Conservation (phyloP, 2,797 vertebrate genomes). For the Fistularia tabacaria region DNA sequence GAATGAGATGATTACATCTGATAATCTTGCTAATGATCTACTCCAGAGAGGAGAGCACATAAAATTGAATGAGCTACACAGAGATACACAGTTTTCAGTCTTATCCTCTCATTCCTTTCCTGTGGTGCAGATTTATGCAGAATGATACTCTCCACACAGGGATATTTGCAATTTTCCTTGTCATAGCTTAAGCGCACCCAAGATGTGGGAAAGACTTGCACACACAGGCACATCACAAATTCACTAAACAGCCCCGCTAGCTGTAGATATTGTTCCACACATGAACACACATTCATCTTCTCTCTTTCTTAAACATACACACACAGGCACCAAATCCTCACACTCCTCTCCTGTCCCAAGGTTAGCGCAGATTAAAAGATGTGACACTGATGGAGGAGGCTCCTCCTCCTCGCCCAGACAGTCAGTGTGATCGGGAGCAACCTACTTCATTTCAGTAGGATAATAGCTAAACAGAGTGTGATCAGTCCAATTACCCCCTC, state of each 20-base stretch:
- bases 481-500: slow-evolving; percentile 74
- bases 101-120: slow-evolving; percentile 39
- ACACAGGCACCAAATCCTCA: not conserved
- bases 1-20: slow-evolving; percentile 65
- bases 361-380: slow-evolving; percentile 66
- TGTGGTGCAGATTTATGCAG: slow-evolving; percentile 35
- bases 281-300: slow-evolving; percentile 12
- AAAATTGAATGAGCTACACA: slow-evolving; percentile 51
- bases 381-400: slow-evolving; percentile 56
- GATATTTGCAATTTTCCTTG: slow-evolving; percentile 55
- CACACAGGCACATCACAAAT: slow-evolving; percentile 9
- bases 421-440: slow-evolving; percentile 60
- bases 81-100: slow-evolving; percentile 37
- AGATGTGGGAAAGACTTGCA: slow-evolving; percentile 24
- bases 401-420: slow-evolving; percentile 44
- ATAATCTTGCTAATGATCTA: slow-evolving; percentile 71
- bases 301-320: not conserved
- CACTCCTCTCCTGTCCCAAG: slow-evolving; percentile 40
- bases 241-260: slow-evolving; percentile 10
- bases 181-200: slow-evolving; percentile 41
- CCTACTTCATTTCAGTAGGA: slow-evolving; percentile 69
- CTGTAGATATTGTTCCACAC: slow-evolving; percentile 21
- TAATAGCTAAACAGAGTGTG: slow-evolving; percentile 72
- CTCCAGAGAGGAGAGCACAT: slow-evolving; percentile 46
- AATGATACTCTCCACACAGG: slow-evolving; percentile 44